These are phyloP conservation scores for Gibbula magus DNA, from an alignment of 2,888 invertebrate species.

Conservation along the genomic window DNA sequence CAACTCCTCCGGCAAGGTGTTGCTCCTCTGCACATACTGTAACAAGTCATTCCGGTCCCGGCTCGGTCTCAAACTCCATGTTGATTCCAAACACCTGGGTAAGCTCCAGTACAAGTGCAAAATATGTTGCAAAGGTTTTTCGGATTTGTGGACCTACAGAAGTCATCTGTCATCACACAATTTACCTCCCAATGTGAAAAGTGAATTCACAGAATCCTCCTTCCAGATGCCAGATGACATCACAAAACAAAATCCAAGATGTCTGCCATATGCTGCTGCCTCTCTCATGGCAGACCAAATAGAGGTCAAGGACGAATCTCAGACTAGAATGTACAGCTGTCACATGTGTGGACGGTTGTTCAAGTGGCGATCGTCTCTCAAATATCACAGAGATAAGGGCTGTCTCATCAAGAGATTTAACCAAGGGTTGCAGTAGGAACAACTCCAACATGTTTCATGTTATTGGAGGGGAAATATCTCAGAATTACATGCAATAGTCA, in stretches of 20 bases:
- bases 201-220: neutral
- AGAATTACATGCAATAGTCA: too few relatives aligned
- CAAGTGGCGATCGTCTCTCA: neutral
- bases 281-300: neutral
- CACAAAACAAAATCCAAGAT: neutral
- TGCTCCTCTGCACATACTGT: neutral
- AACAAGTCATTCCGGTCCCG: neutral
- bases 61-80: neutral
- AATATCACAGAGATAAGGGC: neutral
- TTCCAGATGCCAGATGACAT: neutral
- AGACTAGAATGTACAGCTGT: neutral
- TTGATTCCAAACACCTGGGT: neutral
- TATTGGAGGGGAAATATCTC: too few relatives aligned
- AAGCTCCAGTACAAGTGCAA: conserved; percentile 4
- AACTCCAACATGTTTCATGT: too few relatives aligned
- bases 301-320: neutral
- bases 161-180: neutral
- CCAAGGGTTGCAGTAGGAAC: neutral
- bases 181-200: neutral
- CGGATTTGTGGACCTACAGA: neutral
- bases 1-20: neutral
- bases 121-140: neutral
- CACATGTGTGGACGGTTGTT: conserved; percentile 6
- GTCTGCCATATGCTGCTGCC: neutral
- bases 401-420: neutral